Conservation (phyloP, 2,888 invertebrate genomes). For the Pyrrhosoma nymphula region DNA sequence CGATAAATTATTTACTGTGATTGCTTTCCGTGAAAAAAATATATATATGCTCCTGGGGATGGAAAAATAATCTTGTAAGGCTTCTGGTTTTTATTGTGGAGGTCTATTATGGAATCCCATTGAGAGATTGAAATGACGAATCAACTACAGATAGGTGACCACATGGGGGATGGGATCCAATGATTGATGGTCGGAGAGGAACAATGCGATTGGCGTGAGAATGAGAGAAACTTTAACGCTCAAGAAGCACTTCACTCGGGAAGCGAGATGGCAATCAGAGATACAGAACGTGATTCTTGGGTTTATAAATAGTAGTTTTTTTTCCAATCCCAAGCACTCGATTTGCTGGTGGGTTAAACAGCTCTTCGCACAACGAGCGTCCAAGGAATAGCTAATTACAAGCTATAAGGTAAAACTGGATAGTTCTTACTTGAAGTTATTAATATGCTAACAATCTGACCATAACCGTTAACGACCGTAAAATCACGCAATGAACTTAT, state of each 20-base stretch:
- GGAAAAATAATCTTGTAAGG: constrained; percentile 31
- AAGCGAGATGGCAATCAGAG: neutral
- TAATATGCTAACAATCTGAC: too few relatives aligned
- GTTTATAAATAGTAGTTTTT: neutral
- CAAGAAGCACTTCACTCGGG: neutral
- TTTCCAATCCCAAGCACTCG: neutral
- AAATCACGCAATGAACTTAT: too few relatives aligned
- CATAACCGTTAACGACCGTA: too few relatives aligned
- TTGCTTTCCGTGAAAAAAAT: constrained; percentile 27
- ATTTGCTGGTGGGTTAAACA: neutral
- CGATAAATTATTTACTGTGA: constrained; percentile 60
- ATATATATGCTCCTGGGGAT: neutral
- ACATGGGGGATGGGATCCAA: neutral
- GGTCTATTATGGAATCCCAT: neutral
- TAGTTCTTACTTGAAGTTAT: too few relatives aligned
- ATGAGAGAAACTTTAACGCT: constrained; percentile 7
- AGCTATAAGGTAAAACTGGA: too few relatives aligned
- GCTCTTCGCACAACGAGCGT: too few relatives aligned
- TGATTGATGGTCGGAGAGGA: constrained; percentile 36
- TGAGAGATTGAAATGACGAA: constrained; percentile 53
- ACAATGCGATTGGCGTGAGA: neutral
- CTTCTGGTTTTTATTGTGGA: constrained; percentile 17
- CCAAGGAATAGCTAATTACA: too few relatives aligned
- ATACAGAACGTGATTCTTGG: neutral
- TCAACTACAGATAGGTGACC: constrained; percentile 25